Evolutionary conservation across 2,888 invertebrate genomes (phyloP), one percentile per base, ranked within the genome.

Genomic region (Polietes domitor): DNA sequence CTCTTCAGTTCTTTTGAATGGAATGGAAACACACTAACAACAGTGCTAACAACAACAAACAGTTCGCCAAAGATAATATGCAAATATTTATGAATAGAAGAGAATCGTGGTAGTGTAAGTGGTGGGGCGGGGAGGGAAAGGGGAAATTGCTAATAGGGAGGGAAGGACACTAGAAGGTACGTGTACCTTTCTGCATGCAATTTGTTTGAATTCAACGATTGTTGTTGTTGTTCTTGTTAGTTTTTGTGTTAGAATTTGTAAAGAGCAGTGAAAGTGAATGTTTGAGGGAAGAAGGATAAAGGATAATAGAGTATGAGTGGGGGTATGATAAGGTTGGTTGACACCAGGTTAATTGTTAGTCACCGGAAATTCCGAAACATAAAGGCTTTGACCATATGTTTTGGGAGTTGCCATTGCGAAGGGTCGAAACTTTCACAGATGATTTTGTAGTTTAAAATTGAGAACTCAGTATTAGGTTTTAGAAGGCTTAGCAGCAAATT

Each of bases 81-180:
- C 58, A 58, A 58, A 58, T 58, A 58, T 58, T 58, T 58, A 58
- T 58, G 58, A 58, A 58, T 58, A 58, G 21, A 12, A 58, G 58
- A 58, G 58, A 47, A 58, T 58, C 58, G 58, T n/a, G n/a, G n/a
- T n/a, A n/a, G 26, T 58, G 53, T 21, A 37, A 37, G 12, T 53
- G 58, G 26, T 58, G 58, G 15, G 53, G 17, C 19, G 21, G 9
- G 53, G 21, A 3, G 53, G 37, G 21, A 47, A 10, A 47, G 50
- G 32, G n/a, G n/a, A 12, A 47, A 6, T n/a, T 47, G n/a, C n/a
- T n/a, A n/a, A n/a, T n/a, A n/a, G n/a, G n/a, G n/a, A n/a, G n/a
- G 32, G 9, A 32, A 32, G 32, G 41, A 2, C 2, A 47, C 47
- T 58, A 24, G 21, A 58, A 15, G 9, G 58, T 10, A 58, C 58